A percentile compares a stretch with the other conserved stretches of the same genome.
Conservation (phyloP, 2,888 invertebrate genomes). For the Microctonus brassicae region DNA sequence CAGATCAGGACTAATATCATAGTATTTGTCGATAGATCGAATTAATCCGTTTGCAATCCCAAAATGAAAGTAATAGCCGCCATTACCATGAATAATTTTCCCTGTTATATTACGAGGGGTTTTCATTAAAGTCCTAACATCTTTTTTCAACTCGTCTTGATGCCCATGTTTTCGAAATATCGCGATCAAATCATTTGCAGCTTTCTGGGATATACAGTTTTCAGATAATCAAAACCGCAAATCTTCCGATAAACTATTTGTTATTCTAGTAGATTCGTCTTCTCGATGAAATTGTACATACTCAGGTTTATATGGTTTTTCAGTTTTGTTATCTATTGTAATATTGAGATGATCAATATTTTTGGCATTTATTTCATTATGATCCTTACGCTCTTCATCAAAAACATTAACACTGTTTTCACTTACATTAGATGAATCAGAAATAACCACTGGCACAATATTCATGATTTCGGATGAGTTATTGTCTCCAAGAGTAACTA, state of each 20-base stretch:
- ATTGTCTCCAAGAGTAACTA: too few relatives aligned
- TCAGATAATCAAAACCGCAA: constrained; percentile 7
- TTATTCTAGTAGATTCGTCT: background rate
- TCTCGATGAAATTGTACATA: constrained; percentile 4
- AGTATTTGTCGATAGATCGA: constrained; percentile 16
- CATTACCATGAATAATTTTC: constrained; percentile 9
- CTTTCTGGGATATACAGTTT: background rate
- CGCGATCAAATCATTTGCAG: background rate
- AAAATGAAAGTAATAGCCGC: constrained; percentile 22
- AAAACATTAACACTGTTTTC: too few relatives aligned
- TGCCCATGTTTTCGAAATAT: constrained; percentile 25
- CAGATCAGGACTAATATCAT: background rate
- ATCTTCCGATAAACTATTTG: constrained; percentile 4
- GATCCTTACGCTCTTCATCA: background rate
- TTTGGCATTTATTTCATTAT: background rate
- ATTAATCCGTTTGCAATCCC: constrained; percentile 12
- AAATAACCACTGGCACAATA: too few relatives aligned
- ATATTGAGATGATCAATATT: background rate
- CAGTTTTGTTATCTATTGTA: background rate
- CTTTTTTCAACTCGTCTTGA: constrained; percentile 11
- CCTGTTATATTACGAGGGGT: constrained; percentile 19
- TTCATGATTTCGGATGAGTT: too few relatives aligned
- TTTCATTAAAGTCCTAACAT: constrained; percentile 17
- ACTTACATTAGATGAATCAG: too few relatives aligned
- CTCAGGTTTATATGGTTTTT: background rate